phyloP scores from a whole-genome alignment of 35 echinoderm and acorn worm species.

The Anneissia japonica region DNA sequence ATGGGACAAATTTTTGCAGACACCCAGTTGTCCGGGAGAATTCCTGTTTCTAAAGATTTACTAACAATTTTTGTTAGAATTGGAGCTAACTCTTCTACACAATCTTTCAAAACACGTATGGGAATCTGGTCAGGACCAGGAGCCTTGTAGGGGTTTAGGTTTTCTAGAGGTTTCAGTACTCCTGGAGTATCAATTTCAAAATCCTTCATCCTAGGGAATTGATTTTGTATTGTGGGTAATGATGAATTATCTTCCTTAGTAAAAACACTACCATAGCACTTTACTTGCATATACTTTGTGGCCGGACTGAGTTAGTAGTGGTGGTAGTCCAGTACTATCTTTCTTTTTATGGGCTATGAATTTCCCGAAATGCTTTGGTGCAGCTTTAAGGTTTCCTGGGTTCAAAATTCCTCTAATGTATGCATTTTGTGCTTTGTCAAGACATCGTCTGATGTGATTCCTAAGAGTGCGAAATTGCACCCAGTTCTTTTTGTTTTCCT shows the following conservation, averaged over 20 bases:
- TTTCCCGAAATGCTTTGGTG: slow-evolving; percentile 5
- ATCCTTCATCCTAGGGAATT: slow-evolving; percentile 11
- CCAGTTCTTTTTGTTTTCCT: slow-evolving; percentile 40
- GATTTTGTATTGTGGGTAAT: not conserved
- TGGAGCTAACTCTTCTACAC: not conserved
- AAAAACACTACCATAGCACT: not conserved
- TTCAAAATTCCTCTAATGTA: slow-evolving; percentile 12
- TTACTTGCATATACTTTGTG: not conserved
- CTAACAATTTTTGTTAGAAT: slow-evolving; percentile 31
- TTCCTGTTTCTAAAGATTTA: slow-evolving; percentile 32
- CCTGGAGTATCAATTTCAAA: slow-evolving; percentile 18
- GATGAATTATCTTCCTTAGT: slow-evolving; percentile 11
- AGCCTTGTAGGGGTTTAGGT: slow-evolving; percentile 18
- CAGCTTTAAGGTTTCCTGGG: not conserved
- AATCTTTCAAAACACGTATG: slow-evolving; percentile 22
- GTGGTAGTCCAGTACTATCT: slow-evolving; percentile 5
- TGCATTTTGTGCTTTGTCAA: not conserved
- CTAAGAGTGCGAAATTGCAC: slow-evolving; percentile 17
- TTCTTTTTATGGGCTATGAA: slow-evolving; percentile 22
- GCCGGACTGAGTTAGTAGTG: not conserved
- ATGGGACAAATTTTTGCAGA: slow-evolving; percentile 26
- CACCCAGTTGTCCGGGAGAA: slow-evolving; percentile 40
- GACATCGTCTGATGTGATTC: slow-evolving; percentile 15
- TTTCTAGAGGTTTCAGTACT: slow-evolving; percentile 5
- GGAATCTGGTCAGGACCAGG: slow-evolving; percentile 20